These are phyloP conservation scores for Hippocampus guttulatus DNA, from an alignment of 2,113 vertebrate genomes.

Conservation along the genomic window DNA sequence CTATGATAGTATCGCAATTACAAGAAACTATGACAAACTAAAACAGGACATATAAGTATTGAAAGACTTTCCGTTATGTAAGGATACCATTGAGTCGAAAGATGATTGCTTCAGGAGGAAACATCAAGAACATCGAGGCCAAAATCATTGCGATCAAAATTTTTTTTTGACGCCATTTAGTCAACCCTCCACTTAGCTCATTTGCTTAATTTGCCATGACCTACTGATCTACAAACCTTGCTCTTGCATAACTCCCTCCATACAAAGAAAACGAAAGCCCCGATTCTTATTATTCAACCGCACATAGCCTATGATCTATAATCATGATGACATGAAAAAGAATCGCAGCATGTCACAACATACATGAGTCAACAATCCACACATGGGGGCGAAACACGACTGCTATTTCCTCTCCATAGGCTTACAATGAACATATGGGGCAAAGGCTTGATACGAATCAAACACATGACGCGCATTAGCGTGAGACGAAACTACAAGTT, in stretches of 20 bases:
- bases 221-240: conserved; percentile 14
- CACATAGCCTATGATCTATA: background rate
- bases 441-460: conserved; percentile 22
- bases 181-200: conserved; percentile 8
- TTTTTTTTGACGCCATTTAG: conserved; percentile 1
- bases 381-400: conserved; percentile 18
- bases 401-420: conserved; percentile 2
- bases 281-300: background rate
- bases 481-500: conserved; percentile 8
- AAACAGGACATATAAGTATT: no score
- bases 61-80: no score
- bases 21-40: no score
- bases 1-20: no score
- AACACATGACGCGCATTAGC: conserved; percentile 8
- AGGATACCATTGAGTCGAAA: no score
- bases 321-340: conserved; percentile 14
- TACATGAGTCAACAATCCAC: conserved; percentile 34
- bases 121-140: background rate
- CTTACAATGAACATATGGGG: conserved; percentile 10
- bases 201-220: conserved; percentile 16
- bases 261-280: background rate
- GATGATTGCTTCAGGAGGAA: background rate
- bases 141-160: conserved; percentile 1
- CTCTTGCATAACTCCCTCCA: background rate
- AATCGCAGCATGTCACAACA: background rate